Evolutionary conservation across 2,888 invertebrate species (phyloP).

Genomic region (Hemicrepidius hirtus): DNA sequence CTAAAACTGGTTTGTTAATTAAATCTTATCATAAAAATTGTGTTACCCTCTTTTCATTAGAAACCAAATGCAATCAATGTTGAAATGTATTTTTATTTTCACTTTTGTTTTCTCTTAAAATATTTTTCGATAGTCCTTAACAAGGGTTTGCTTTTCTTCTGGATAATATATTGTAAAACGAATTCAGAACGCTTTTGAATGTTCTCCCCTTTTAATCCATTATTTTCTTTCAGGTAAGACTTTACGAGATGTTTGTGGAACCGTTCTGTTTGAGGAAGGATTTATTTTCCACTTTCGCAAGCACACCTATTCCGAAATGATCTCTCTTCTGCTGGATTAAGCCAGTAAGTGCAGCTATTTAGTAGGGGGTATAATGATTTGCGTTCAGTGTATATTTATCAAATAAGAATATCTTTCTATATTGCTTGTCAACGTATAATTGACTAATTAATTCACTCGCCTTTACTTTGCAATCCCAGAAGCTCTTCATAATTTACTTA

Average conservation of each 20-base stretch:
- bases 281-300: conserved; percentile 15
- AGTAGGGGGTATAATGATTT: neutral
- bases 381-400: neutral
- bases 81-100: too few relatives aligned
- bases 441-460: conserved; percentile 1
- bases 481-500: neutral
- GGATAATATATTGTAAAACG: conserved; percentile 18
- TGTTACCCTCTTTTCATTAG: too few relatives aligned
- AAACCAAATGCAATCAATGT: too few relatives aligned
- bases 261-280: conserved; percentile 11
- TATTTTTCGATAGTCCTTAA: neutral
- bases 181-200: neutral
- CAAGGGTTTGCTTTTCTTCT: conserved; percentile 10
- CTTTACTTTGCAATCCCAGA: neutral
- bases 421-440: conserved; percentile 1
- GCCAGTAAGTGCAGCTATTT: conserved; percentile 13
- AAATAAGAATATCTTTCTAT: neutral
- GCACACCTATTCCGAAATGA: conserved; percentile 8
- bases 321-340: neutral
- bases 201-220: conserved; percentile 14
- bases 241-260: conserved; percentile 16
- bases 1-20: too few relatives aligned
- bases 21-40: too few relatives aligned
- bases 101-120: too few relatives aligned
- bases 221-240: conserved; percentile 29